These are phyloP conservation scores for Ianthella basta DNA, from an alignment of 37 sponge, comb jelly and placozoan genomes.

Conservation along the genomic window DNA sequence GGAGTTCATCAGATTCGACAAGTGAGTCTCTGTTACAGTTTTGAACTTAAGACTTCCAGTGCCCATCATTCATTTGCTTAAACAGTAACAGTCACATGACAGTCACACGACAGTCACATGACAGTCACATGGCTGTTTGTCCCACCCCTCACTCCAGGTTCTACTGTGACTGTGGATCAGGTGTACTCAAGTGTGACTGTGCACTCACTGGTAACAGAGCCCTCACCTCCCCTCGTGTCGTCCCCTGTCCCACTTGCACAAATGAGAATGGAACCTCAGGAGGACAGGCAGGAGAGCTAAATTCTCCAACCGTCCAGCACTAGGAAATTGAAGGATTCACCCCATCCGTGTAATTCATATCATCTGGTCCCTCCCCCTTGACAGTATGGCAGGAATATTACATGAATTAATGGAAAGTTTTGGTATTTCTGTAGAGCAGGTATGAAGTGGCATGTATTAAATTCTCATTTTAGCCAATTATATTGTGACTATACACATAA, in stretches of 20 bases:
- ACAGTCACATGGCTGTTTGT: too few species aligned
- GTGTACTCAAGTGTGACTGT: constrained; percentile 65
- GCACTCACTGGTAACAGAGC: constrained; percentile 68
- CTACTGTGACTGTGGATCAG: constrained; percentile 90
- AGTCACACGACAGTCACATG: too few species aligned
- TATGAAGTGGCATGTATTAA: too few species aligned
- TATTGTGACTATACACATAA: too few species aligned
- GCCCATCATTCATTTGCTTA: neutral
- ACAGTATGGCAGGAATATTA: too few species aligned
- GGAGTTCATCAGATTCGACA: constrained; percentile 71
- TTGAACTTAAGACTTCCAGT: too few species aligned
- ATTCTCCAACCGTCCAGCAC: neutral
- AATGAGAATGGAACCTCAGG: constrained; percentile 14
- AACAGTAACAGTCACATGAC: too few species aligned
- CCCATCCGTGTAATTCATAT: neutral
- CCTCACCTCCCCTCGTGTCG: constrained; percentile 49
- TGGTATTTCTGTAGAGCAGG: too few species aligned
- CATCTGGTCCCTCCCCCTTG: neutral
- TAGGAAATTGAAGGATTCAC: neutral
- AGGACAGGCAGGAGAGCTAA: constrained; percentile 12
- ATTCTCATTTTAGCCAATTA: too few species aligned
- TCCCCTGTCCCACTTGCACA: constrained; percentile 7
- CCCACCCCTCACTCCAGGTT: constrained; percentile 42
- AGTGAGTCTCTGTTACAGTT: constrained; percentile 33
- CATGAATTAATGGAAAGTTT: too few species aligned